Conservation (phyloP, 2,888 invertebrate genomes). For the Ctena decussata region DNA sequence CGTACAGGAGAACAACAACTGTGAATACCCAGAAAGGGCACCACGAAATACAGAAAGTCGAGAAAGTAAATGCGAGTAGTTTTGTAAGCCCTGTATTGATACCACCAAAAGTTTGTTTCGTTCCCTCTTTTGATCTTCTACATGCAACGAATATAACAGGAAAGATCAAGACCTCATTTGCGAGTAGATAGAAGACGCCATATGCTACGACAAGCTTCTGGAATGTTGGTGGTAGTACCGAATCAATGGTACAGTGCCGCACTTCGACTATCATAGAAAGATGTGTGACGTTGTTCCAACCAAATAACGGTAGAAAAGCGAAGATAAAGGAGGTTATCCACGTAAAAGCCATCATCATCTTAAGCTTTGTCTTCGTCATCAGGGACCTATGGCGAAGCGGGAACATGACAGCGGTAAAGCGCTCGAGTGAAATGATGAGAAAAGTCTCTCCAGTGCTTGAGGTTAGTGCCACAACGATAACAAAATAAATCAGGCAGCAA, state of each 20-base stretch:
- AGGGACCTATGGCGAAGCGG: not conserved
- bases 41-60: not conserved
- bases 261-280: not conserved
- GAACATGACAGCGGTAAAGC: not conserved
- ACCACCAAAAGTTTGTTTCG: not conserved
- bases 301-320: not conserved
- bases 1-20: not conserved
- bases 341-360: not conserved
- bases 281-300: not conserved
- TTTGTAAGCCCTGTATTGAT: not conserved
- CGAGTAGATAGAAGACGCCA: not conserved
- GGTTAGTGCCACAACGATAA: not conserved
- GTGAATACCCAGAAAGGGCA: not conserved
- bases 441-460: not conserved
- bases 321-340: not conserved
- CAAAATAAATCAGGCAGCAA: not conserved
- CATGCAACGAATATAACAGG: not conserved
- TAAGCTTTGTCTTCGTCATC: not conserved
- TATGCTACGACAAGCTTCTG: not conserved
- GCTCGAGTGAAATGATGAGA: not conserved
- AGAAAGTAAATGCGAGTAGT: not conserved
- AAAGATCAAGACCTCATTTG: not conserved
- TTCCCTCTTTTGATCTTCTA: not conserved
- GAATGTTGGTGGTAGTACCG: not conserved
- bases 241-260: not conserved